Percentiles rank a stretch among this genome's conserved stretches.
These are phyloP conservation scores for Chanos chanos DNA, from an alignment of 2,797 vertebrate genomes.

Conservation along the genomic window DNA sequence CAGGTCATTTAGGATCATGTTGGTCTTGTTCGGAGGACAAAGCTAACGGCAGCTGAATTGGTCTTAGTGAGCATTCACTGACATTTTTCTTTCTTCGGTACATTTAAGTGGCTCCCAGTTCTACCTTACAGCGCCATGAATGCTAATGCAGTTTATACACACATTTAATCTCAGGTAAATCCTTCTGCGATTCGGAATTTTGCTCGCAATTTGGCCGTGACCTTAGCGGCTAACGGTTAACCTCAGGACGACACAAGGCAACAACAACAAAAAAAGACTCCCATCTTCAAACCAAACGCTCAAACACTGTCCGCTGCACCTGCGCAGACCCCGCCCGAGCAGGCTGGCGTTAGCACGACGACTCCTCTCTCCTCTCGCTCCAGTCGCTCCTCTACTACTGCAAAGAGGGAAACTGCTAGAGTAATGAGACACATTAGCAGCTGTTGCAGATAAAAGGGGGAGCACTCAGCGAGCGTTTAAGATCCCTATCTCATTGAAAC, in stretches of 20 bases:
- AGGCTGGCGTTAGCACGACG: background rate
- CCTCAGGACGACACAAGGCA: background rate
- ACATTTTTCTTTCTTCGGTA: background rate
- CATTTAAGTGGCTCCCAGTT: too few relatives aligned
- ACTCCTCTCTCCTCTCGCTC: constrained; percentile 25
- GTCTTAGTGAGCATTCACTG: background rate
- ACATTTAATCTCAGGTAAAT: too few relatives aligned
- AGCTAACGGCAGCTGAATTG: too few relatives aligned
- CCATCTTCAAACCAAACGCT: too few relatives aligned
- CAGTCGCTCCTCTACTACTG: constrained; percentile 23
- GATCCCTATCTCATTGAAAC: constrained; percentile 45
- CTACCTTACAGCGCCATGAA: too few relatives aligned
- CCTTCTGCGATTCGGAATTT: too few relatives aligned
- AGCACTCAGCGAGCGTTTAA: constrained; percentile 47
- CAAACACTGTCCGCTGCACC: constrained; percentile 8
- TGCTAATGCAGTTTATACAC: too few relatives aligned
- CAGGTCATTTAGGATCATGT: too few relatives aligned
- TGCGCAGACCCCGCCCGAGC: background rate
- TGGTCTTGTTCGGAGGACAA: too few relatives aligned
- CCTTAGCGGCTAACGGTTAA: too few relatives aligned
- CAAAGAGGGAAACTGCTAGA: constrained; percentile 35
- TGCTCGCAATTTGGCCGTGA: too few relatives aligned
- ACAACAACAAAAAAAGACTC: background rate
- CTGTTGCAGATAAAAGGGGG: constrained; percentile 50
- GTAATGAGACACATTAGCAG: constrained; percentile 59